These are phyloP conservation scores for Bombus impatiens DNA, from an alignment of 1,140 invertebrate genomes.

Conservation along the genomic window DNA sequence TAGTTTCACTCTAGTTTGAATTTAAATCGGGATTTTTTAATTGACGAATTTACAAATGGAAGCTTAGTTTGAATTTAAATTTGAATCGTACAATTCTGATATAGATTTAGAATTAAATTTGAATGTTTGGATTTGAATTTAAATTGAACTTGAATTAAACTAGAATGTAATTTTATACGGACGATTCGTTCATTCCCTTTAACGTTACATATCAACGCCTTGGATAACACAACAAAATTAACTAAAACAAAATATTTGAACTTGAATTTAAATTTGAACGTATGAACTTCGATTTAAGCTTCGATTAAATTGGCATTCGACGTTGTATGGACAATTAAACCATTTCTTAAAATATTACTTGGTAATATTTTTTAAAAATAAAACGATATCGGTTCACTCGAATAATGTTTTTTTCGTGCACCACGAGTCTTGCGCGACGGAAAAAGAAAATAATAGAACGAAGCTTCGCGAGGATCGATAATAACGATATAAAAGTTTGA, in stretches of 20 bases:
- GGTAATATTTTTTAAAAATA: background rate
- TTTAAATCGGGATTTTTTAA: background rate
- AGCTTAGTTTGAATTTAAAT: background rate
- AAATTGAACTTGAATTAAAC: background rate
- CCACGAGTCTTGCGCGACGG: background rate
- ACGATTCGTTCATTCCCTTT: background rate
- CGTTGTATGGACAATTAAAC: background rate
- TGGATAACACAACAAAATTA: too few relatives aligned
- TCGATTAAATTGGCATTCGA: background rate
- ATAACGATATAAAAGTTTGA: background rate
- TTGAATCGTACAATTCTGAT: background rate
- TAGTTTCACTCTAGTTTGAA: background rate
- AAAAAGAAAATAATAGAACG: background rate
- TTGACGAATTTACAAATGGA: background rate
- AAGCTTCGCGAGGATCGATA: conserved; percentile 13
- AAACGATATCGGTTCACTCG: background rate
- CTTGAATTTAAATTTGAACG: background rate
- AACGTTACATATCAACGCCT: background rate
- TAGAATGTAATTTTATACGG: background rate
- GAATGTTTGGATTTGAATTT: background rate
- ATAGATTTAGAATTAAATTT: background rate
- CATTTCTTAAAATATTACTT: background rate
- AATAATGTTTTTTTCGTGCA: background rate
- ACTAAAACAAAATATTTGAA: background rate
- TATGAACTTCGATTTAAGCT: background rate